Percentiles rank a stretch among this genome's conserved stretches.
Conservation (phyloP, 2,888 invertebrate species). For the Iselma pallidipennis region DNA sequence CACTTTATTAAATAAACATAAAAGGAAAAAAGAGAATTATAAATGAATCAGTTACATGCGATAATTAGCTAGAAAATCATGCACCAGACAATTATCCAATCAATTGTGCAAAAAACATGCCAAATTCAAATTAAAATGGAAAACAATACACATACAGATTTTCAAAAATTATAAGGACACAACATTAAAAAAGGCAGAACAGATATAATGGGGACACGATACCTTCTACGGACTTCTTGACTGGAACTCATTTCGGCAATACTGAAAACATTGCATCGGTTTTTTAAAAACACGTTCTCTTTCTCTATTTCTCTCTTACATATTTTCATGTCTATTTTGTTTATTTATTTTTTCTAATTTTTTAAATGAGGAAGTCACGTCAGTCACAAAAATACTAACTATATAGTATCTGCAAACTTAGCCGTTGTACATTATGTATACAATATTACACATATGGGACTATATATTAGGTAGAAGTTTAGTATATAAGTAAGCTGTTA, state of each 20-base stretch:
- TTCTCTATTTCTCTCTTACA: not conserved
- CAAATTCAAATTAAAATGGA: not conserved
- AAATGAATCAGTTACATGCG: too few relatives aligned
- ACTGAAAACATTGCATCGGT: constrained; percentile 44
- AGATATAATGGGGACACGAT: constrained; percentile 25
- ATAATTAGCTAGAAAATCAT: too few relatives aligned
- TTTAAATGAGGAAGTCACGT: constrained; percentile 30
- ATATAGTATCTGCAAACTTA: not conserved
- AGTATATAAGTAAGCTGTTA: too few relatives aligned
- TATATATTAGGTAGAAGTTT: not conserved
- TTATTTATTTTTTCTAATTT: not conserved
- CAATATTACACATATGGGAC: not conserved
- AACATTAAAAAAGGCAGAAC: too few relatives aligned
- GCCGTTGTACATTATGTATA: not conserved
- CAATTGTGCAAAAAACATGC: not conserved
- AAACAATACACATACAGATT: too few relatives aligned
- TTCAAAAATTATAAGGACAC: too few relatives aligned
- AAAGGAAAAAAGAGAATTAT: too few relatives aligned
- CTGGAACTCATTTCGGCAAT: constrained; percentile 54
- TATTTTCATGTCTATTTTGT: not conserved
- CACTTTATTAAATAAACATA: too few relatives aligned
- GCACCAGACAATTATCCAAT: not conserved
- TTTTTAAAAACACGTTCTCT: constrained; percentile 15
- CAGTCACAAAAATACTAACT: constrained; percentile 6
- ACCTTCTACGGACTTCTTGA: constrained; percentile 55